These are phyloP conservation scores for Podotricha telesiphe DNA, from an alignment of 2,888 invertebrate species.

Conservation along the genomic window DNA sequence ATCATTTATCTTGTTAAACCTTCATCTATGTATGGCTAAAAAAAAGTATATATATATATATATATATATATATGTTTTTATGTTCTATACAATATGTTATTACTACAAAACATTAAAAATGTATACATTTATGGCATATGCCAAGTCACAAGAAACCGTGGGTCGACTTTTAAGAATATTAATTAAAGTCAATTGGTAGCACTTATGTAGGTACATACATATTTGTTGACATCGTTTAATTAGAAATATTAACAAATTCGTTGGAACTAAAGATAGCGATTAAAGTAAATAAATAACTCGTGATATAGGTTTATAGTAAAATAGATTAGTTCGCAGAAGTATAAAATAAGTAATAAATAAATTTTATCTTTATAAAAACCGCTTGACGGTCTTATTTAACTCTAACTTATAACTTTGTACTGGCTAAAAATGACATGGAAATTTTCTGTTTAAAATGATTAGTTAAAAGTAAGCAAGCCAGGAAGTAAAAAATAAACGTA, in stretches of 20 bases:
- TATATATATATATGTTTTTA: too few relatives aligned
- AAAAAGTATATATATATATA: too few relatives aligned
- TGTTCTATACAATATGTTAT: too few relatives aligned
- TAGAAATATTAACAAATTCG: constrained; percentile 20
- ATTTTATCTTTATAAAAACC: too few relatives aligned
- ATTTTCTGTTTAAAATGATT: neutral
- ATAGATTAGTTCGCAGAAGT: neutral
- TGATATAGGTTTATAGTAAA: neutral
- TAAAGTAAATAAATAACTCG: neutral
- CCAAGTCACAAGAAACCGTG: neutral
- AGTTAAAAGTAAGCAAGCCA: neutral
- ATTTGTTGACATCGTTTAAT: constrained; percentile 28
- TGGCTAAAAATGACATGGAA: too few relatives aligned
- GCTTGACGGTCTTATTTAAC: too few relatives aligned
- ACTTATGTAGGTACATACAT: constrained; percentile 1
- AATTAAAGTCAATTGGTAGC: constrained; percentile 33
- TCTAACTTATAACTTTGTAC: too few relatives aligned
- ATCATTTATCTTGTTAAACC: constrained; percentile 9
- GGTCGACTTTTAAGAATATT: constrained; percentile 20
- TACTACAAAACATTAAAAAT: neutral
- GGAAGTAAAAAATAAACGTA: constrained; percentile 13
- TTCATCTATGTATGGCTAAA: neutral
- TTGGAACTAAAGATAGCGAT: constrained; percentile 10
- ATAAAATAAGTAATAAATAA: neutral
- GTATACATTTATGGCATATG: neutral